A percentile compares a stretch with the other conserved stretches of the same genome.
Conservation (phyloP, 92 coral and sea anemone genomes). For the Virgularia gustaviana region DNA sequence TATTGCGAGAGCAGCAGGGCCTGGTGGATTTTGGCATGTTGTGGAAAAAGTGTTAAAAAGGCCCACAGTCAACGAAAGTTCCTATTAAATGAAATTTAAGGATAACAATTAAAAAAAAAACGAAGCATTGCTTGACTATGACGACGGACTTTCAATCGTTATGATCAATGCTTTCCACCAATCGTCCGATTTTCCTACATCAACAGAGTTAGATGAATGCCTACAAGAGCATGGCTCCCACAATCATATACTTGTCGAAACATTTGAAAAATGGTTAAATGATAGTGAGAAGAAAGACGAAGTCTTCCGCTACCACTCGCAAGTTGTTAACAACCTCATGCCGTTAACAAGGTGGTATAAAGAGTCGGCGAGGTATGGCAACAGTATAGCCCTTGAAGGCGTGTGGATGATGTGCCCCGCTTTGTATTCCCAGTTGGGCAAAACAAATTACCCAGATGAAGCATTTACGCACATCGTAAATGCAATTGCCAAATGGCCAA, state of each 20-base stretch:
- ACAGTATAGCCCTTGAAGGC: no score
- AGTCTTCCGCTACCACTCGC: slow-evolving; percentile 20
- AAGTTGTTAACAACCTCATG: slow-evolving; percentile 30
- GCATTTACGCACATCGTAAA: not conserved
- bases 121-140: slow-evolving; percentile 43
- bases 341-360: slow-evolving; percentile 51
- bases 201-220: slow-evolving; percentile 18
- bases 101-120: no score
- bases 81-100: no score
- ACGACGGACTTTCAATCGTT: slow-evolving; percentile 49
- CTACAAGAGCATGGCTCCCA: not conserved
- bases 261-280: slow-evolving; percentile 14
- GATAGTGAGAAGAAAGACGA: not conserved
- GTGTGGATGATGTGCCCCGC: not conserved
- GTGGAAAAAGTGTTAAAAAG: slow-evolving; percentile 2
- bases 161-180: slow-evolving; percentile 34
- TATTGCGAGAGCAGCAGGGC: no score
- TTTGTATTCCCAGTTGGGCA: not conserved
- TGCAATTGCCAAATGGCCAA: not conserved
- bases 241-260: slow-evolving; percentile 15
- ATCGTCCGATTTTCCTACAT: slow-evolving; percentile 22
- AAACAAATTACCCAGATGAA: not conserved
- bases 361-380: no score
- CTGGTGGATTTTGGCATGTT: no score
- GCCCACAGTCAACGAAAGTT: no score